Conservation (phyloP, 2,113 vertebrate species). For the Trichomycterus rosablanca region DNA sequence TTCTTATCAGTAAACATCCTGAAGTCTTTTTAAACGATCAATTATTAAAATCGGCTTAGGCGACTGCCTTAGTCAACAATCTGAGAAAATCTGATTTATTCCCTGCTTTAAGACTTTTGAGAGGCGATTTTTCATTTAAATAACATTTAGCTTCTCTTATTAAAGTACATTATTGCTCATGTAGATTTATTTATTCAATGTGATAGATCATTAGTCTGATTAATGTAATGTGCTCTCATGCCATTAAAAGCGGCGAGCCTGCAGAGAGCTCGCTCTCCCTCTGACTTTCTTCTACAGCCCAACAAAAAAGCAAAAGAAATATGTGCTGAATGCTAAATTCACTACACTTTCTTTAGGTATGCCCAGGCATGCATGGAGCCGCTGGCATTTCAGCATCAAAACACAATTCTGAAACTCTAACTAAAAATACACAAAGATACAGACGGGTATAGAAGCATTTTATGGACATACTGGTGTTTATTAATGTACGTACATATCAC, state of each 20-base stretch:
- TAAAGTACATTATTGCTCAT: conserved; percentile 76
- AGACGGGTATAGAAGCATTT: too few relatives aligned
- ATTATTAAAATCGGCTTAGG: conserved; percentile 74
- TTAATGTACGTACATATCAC: too few relatives aligned
- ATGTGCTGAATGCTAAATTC: conserved; percentile 17
- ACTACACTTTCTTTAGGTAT: too few relatives aligned
- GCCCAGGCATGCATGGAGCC: too few relatives aligned
- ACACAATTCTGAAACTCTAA: too few relatives aligned
- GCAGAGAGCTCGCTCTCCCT: conserved; percentile 38
- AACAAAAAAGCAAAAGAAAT: conserved; percentile 10
- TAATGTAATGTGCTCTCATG: conserved; percentile 71
- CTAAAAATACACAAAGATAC: too few relatives aligned
- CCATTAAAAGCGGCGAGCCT: conserved; percentile 50
- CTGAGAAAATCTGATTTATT: conserved; percentile 70
- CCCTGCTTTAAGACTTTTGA: conserved; percentile 64
- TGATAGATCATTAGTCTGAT: conserved; percentile 77
- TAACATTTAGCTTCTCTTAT: conserved; percentile 75
- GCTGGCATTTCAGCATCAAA: too few relatives aligned
- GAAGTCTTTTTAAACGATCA: conserved; percentile 64
- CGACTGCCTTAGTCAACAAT: conserved; percentile 60
- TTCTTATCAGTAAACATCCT: conserved; percentile 62
- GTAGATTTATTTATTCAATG: conserved; percentile 74
- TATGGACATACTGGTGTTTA: too few relatives aligned
- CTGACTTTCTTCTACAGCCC: conserved; percentile 37
- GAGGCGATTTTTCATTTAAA: conserved; percentile 71